These are phyloP conservation scores for Borostomias antarcticus DNA, from an alignment of 2,797 vertebrate species.

Conservation along the genomic window DNA sequence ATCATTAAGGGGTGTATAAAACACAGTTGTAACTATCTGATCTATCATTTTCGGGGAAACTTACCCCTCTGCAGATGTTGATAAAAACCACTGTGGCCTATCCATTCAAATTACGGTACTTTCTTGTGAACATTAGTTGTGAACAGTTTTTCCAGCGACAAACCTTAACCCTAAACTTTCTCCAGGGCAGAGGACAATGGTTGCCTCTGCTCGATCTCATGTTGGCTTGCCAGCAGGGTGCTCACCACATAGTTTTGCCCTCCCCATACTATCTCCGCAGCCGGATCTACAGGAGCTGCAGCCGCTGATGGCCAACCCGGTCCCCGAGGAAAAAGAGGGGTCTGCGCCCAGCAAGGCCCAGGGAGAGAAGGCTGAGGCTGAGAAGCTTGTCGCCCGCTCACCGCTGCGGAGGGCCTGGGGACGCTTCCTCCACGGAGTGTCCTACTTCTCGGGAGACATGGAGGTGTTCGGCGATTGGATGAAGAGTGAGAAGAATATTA, in stretches of 20 bases:
- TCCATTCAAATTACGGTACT: no score
- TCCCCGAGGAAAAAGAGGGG: constrained; percentile 1
- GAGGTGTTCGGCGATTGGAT: constrained; percentile 84
- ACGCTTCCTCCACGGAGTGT: constrained; percentile 69
- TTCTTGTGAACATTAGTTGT: background rate
- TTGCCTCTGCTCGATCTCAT: background rate
- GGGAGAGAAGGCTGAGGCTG: constrained; percentile 25
- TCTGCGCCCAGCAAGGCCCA: constrained; percentile 27
- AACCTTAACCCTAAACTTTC: no score
- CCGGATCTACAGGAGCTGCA: constrained; percentile 70
- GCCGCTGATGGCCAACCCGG: constrained; percentile 72
- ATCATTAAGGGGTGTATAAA: no score
- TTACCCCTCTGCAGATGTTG: no score
- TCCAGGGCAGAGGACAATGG: no score
- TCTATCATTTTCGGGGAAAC: no score
- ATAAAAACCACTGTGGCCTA: no score
- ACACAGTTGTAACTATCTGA: no score
- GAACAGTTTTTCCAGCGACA: no score
- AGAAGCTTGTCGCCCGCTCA: background rate
- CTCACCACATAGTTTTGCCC: background rate
- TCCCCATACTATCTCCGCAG: background rate
- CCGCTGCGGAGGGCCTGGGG: constrained; percentile 30
- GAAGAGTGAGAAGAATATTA: constrained; percentile 78
- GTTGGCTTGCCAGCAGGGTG: no score
- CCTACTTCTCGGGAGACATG: constrained; percentile 90